These are phyloP conservation scores for Pyrocoelia pectoralis DNA, from an alignment of 2,888 invertebrate genomes.

Conservation along the genomic window DNA sequence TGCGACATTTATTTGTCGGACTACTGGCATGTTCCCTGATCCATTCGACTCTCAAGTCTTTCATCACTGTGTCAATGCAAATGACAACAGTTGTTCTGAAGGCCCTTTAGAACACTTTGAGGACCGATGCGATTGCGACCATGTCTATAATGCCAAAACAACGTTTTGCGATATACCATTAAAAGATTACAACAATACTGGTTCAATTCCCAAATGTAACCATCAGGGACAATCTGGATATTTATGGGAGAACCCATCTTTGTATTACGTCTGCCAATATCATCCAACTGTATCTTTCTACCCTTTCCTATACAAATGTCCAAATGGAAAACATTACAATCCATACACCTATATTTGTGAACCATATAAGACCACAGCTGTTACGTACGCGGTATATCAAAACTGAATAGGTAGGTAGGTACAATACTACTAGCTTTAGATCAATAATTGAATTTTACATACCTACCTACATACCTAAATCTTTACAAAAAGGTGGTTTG, in stretches of 20 bases:
- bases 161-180: not conserved
- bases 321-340: conserved; percentile 11
- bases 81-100: not conserved
- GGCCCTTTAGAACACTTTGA: not conserved
- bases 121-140: not conserved
- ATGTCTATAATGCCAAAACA: not conserved
- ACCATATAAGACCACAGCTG: too few relatives aligned
- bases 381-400: too few relatives aligned
- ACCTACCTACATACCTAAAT: too few relatives aligned
- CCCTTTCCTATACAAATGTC: conserved; percentile 11
- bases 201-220: not conserved
- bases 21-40: conserved; percentile 3
- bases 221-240: not conserved
- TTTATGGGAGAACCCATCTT: not conserved
- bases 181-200: not conserved
- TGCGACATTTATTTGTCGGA: not conserved
- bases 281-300: not conserved
- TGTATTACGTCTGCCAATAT: conserved; percentile 5
- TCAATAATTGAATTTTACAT: too few relatives aligned
- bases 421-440: too few relatives aligned
- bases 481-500: too few relatives aligned
- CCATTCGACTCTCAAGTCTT: not conserved
- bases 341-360: not conserved
- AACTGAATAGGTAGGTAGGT: too few relatives aligned
- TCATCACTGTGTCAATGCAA: not conserved